A percentile compares a stretch with the other conserved stretches of the same genome.
phyloP scores from a whole-genome alignment of 2,113 vertebrate genomes.

The Riparia riparia region DNA sequence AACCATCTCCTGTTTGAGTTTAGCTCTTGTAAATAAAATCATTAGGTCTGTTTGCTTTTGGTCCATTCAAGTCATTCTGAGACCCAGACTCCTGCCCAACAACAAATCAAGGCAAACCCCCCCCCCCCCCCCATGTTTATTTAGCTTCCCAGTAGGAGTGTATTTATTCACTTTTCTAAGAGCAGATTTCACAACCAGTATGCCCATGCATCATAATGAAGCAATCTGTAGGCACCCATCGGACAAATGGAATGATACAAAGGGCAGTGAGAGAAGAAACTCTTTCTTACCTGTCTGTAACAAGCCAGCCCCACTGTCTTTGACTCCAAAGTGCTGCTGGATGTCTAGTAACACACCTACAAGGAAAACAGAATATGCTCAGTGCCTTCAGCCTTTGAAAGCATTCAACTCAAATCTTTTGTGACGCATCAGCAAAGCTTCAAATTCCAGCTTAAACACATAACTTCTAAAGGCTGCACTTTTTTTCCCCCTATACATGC shows the following conservation, averaged over 20 bases:
- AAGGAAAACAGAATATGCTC: conserved; percentile 4
- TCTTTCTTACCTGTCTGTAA: conserved; percentile 90
- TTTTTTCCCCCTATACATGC: accelerated
- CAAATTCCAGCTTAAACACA: background rate
- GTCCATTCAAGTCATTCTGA: background rate
- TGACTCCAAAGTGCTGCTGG: conserved; percentile 86
- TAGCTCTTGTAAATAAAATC: background rate
- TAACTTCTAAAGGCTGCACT: background rate
- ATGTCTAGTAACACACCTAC: conserved; percentile 91
- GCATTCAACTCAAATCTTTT: background rate
- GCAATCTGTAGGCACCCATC: background rate
- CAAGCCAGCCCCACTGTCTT: conserved; percentile 88
- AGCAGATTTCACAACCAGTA: background rate
- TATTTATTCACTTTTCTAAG: background rate
- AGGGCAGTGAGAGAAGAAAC: accelerated
- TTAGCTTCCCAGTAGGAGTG: background rate
- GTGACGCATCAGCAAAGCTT: background rate
- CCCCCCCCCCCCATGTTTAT: accelerated
- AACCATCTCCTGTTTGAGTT: background rate
- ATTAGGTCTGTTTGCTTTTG: background rate
- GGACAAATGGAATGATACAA: background rate
- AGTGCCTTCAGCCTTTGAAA: background rate
- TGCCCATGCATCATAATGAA: background rate
- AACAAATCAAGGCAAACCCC: background rate
- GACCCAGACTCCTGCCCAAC: background rate